Conservation (phyloP, 1,140 invertebrate species). For the Steinernema khuongi region DNA sequence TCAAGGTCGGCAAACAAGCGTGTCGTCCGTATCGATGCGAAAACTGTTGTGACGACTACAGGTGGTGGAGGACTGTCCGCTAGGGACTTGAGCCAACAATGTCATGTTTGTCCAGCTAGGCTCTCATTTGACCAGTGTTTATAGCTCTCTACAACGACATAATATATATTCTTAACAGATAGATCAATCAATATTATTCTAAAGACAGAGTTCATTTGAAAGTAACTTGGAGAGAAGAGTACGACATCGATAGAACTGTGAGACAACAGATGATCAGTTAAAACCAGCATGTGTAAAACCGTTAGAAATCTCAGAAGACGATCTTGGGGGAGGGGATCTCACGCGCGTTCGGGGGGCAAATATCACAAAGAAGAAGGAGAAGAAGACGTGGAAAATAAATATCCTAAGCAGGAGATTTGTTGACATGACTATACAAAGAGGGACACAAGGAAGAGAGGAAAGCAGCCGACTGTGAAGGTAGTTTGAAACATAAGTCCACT, state of each 20-base stretch:
- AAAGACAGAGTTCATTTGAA: neutral
- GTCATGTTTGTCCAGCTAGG: no score
- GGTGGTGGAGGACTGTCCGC: no score
- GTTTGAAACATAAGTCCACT: neutral
- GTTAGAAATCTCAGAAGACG: conserved; percentile 1
- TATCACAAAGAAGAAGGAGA: neutral
- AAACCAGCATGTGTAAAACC: neutral
- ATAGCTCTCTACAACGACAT: no score
- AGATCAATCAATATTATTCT: no score
- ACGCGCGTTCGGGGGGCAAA: neutral
- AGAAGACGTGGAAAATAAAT: neutral
- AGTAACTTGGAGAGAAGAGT: no score
- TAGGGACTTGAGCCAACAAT: no score
- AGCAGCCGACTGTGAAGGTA: conserved; percentile 11
- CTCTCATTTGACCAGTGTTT: no score
- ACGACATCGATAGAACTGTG: no score
- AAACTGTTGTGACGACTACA: neutral
- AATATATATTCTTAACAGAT: no score
- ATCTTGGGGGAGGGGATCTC: no score
- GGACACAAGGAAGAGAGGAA: neutral
- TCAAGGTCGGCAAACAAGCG: neutral
- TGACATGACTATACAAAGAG: neutral
- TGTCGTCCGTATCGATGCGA: neutral
- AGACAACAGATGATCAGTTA: no score
- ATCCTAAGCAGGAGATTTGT: neutral